Evolutionary conservation across 2,888 invertebrate species (phyloP).

Genomic region (Aleiodes alternator): DNA sequence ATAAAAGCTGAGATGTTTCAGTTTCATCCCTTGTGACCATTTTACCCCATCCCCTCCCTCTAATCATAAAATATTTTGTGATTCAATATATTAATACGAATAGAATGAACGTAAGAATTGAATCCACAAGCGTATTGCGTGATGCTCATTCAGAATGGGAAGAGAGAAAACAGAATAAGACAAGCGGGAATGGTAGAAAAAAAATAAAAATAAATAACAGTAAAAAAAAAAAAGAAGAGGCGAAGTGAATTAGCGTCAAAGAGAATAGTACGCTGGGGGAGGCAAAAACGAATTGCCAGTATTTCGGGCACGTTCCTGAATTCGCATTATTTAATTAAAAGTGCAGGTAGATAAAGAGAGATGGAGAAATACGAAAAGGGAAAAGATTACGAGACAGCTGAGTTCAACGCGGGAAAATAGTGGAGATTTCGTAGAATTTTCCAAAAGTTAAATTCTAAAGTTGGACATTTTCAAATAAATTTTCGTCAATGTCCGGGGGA

Average conservation of each 20-base stretch:
- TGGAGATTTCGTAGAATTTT: conserved; percentile 41
- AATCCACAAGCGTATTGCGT: conserved; percentile 41
- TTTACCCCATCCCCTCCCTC: too few species aligned
- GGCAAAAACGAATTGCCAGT: conserved; percentile 60
- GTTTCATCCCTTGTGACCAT: too few species aligned
- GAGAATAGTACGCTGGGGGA: conserved; percentile 35
- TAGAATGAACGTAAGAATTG: conserved; percentile 17
- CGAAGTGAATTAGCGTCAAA: conserved; percentile 49
- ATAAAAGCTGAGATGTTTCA: too few species aligned
- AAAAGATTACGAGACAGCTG: conserved; percentile 28
- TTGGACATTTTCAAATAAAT: not conserved
- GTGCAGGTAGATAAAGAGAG: conserved; percentile 53
- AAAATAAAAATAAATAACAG: conserved; percentile 18
- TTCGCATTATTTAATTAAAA: conserved; percentile 67
- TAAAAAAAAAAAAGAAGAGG: conserved; percentile 42
- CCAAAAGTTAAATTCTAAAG: not conserved
- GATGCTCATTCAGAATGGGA: conserved; percentile 34
- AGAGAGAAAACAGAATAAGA: conserved; percentile 32
- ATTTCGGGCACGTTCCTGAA: conserved; percentile 65
- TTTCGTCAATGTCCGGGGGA: not conserved
- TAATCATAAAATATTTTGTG: too few species aligned
- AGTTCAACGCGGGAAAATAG: not conserved
- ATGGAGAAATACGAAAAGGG: conserved; percentile 5
- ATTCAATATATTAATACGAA: too few species aligned
- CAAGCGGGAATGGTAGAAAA: conserved; percentile 5